Evolutionary conservation across 2,888 invertebrate genomes (phyloP).

Genomic region (Drosophila pegasa): DNA sequence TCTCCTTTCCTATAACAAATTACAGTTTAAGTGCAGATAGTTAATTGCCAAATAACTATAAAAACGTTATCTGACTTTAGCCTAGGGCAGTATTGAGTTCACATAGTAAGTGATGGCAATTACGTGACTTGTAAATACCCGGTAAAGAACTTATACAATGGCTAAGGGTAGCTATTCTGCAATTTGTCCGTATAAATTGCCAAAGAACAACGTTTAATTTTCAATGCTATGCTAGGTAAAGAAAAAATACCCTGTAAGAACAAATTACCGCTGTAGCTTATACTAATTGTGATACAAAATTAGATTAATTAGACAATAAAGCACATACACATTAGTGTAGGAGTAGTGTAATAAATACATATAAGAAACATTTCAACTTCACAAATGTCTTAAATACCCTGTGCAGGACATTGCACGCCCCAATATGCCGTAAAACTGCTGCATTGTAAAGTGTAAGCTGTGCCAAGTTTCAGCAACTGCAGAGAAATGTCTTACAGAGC

Average conservation of each 20-base stretch:
- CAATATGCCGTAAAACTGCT: slow-evolving; percentile 6
- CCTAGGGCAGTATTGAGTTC: too few relatives aligned
- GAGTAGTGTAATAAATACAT: too few relatives aligned
- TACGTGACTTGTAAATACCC: not conserved
- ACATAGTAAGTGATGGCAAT: too few relatives aligned
- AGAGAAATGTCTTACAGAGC: slow-evolving; percentile 9
- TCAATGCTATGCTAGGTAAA: too few relatives aligned
- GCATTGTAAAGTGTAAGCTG: not conserved
- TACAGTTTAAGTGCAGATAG: not conserved
- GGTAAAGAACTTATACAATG: not conserved
- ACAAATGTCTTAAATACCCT: not conserved
- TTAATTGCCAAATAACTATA: not conserved
- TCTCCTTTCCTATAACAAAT: not conserved
- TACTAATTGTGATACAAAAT: not conserved
- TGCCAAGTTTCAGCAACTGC: slow-evolving; percentile 14
- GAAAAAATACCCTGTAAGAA: not conserved
- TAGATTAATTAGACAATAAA: too few relatives aligned
- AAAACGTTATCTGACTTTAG: not conserved
- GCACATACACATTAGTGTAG: too few relatives aligned
- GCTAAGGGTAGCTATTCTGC: not conserved
- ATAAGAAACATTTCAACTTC: too few relatives aligned
- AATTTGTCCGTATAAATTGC: not conserved
- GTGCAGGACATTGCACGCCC: not conserved
- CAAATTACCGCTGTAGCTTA: not conserved
- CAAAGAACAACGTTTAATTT: not conserved